A percentile compares a stretch with the other conserved stretches of the same genome.
These are phyloP conservation scores for Sphaeramia orbicularis DNA, from an alignment of 2,797 vertebrate genomes.

Conservation along the genomic window DNA sequence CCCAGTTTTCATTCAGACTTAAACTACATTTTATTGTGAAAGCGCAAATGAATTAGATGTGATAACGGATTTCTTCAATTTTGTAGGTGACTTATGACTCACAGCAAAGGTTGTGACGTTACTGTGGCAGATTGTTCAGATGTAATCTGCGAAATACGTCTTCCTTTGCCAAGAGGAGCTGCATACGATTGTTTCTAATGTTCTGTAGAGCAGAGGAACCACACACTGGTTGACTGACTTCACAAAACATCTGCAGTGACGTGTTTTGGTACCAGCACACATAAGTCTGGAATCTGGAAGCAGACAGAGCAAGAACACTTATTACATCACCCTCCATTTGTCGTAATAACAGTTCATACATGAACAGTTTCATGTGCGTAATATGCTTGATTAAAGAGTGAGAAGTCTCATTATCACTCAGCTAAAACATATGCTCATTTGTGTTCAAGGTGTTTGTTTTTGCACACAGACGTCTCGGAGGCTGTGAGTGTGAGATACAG, in stretches of 20 bases:
- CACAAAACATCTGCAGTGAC: constrained; percentile 5
- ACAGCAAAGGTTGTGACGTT: constrained; percentile 5
- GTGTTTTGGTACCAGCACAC: background rate
- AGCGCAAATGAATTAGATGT: constrained; percentile 1
- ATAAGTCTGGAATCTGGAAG: background rate
- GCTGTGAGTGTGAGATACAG: background rate
- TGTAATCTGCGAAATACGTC: background rate
- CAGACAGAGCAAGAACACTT: background rate
- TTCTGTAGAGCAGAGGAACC: background rate
- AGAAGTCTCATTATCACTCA: constrained; percentile 24
- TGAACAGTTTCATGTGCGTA: background rate
- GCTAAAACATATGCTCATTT: constrained; percentile 13
- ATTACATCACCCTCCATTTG: background rate
- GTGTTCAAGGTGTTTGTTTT: background rate
- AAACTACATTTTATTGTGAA: constrained; percentile 16
- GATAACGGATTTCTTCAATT: background rate
- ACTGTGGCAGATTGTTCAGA: background rate
- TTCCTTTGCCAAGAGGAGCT: background rate
- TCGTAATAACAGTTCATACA: constrained; percentile 15
- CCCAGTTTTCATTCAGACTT: too few species aligned
- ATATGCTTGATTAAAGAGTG: constrained; percentile 8
- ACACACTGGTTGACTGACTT: background rate
- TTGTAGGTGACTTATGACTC: background rate
- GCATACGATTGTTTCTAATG: background rate
- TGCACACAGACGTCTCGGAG: background rate